These are phyloP conservation scores for Anarrhichthys ocellatus DNA, from an alignment of 2,113 vertebrate genomes.

Conservation along the genomic window DNA sequence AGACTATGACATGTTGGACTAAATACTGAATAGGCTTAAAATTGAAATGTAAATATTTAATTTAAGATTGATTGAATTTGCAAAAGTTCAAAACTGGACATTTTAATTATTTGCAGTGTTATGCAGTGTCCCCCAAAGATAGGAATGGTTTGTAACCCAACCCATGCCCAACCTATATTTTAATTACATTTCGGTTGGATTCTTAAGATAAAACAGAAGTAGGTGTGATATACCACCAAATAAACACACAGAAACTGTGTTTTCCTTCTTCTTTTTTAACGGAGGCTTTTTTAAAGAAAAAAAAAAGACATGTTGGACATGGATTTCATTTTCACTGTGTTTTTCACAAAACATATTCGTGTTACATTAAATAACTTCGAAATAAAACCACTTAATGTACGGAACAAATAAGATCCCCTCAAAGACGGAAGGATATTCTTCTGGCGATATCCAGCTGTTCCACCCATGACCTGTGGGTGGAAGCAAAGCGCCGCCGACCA, in stretches of 20 bases:
- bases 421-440: not conserved
- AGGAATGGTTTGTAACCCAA: not conserved
- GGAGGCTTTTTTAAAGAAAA: not conserved
- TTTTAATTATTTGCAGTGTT: not conserved
- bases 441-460: not conserved
- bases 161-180: not conserved
- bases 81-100: not conserved
- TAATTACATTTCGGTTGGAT: not conserved
- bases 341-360: not conserved
- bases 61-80: not conserved
- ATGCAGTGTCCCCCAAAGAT: not conserved
- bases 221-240: not conserved
- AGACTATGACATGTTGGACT: not conserved
- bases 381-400: not conserved
- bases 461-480: conserved; percentile 5
- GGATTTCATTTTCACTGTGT: not conserved
- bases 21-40: not conserved
- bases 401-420: too few relatives aligned
- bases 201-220: not conserved
- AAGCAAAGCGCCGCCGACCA: not conserved
- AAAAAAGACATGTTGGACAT: not conserved
- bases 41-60: not conserved
- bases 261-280: too few relatives aligned
- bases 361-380: not conserved
- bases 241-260: not conserved